A percentile compares a stretch with the other conserved stretches of the same genome.
Evolutionary conservation across 1,140 invertebrate species (phyloP).

Genomic region (Hyphantria cunea): DNA sequence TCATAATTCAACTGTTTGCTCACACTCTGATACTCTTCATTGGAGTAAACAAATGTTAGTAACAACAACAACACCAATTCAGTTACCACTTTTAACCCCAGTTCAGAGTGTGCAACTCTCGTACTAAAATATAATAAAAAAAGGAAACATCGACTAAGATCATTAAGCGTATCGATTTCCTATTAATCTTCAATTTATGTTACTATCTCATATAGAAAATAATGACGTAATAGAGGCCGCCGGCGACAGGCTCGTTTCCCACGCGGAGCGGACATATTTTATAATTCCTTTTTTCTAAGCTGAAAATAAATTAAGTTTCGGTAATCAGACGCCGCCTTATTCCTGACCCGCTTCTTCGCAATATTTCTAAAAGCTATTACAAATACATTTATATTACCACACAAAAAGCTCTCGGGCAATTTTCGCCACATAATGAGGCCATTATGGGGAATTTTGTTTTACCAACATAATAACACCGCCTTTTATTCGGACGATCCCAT

Average conservation of each 20-base stretch:
- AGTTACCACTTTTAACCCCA: too few relatives aligned
- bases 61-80: too few relatives aligned
- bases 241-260: slow-evolving; percentile 78
- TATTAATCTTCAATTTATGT: slow-evolving; percentile 78
- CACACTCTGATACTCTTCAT: too few relatives aligned
- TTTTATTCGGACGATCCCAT: slow-evolving; percentile 70
- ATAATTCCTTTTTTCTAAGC: slow-evolving; percentile 56
- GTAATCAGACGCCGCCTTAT: slow-evolving; percentile 74
- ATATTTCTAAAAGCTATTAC: slow-evolving; percentile 81
- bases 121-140: too few relatives aligned
- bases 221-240: slow-evolving; percentile 79
- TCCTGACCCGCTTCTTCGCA: slow-evolving; percentile 73
- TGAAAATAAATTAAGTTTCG: slow-evolving; percentile 80
- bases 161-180: slow-evolving; percentile 67
- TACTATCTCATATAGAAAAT: slow-evolving; percentile 78
- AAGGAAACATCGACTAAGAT: slow-evolving; percentile 32
- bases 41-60: too few relatives aligned
- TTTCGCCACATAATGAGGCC: slow-evolving; percentile 81
- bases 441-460: slow-evolving; percentile 81
- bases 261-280: slow-evolving; percentile 73
- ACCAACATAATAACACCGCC: slow-evolving; percentile 80
- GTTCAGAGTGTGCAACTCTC: too few relatives aligned
- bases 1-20: too few relatives aligned
- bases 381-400: slow-evolving; percentile 80
- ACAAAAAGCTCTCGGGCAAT: slow-evolving; percentile 79